phyloP scores from a whole-genome alignment of 1,140 invertebrate species.

The Drosophila micromelanica region DNA sequence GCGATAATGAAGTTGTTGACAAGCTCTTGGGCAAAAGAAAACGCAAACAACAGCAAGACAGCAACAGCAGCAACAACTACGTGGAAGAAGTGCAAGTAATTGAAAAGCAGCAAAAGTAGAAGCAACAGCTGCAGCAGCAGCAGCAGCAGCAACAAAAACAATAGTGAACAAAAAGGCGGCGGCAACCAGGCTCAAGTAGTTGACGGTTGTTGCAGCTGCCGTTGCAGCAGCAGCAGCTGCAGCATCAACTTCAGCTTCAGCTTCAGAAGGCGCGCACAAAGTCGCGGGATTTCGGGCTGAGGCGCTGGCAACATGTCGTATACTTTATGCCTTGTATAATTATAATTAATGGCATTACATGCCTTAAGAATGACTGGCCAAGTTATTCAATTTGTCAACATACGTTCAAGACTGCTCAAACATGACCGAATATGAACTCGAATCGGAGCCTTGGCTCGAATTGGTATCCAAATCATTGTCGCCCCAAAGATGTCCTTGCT shows the following conservation, averaged over 20 bases:
- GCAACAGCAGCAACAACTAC: too few relatives aligned
- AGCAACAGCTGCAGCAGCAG: slow-evolving; percentile 17
- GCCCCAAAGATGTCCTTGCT: slow-evolving; percentile 45
- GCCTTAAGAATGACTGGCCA: slow-evolving; percentile 46
- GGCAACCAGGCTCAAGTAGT: slow-evolving; percentile 31
- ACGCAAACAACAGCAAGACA: slow-evolving; percentile 51
- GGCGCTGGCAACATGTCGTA: slow-evolving; percentile 58
- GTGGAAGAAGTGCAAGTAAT: slow-evolving; percentile 73
- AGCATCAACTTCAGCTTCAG: slow-evolving; percentile 31
- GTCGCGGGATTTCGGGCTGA: slow-evolving; percentile 10
- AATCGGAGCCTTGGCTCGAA: slow-evolving; percentile 38
- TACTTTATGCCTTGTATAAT: slow-evolving; percentile 53
- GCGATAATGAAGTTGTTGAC: slow-evolving; percentile 81
- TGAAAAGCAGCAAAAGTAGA: slow-evolving; percentile 58
- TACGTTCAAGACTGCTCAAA: slow-evolving; percentile 1
- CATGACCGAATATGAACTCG: not conserved
- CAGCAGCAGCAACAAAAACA: slow-evolving; percentile 16
- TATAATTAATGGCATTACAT: slow-evolving; percentile 72
- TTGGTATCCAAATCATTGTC: not conserved
- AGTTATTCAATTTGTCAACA: slow-evolving; percentile 67
- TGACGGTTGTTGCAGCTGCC: slow-evolving; percentile 37
- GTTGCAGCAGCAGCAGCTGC: slow-evolving; percentile 38
- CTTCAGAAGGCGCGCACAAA: too few relatives aligned
- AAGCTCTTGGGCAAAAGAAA: slow-evolving; percentile 68
- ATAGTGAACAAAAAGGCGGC: slow-evolving; percentile 27